Conservation (phyloP, 1,140 invertebrate genomes). For the Zophobas morio region DNA sequence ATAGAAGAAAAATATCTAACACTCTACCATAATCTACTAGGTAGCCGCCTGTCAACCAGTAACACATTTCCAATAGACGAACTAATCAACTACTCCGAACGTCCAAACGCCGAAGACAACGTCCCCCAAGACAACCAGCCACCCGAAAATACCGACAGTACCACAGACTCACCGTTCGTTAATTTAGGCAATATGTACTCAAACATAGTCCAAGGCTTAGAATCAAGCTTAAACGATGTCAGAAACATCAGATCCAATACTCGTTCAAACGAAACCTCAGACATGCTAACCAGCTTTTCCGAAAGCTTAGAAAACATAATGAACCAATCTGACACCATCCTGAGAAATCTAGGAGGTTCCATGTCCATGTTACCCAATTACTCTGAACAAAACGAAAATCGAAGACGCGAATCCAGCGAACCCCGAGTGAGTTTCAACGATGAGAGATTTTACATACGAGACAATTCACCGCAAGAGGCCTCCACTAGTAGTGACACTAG, state of each 20-base stretch:
- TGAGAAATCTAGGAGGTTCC: slow-evolving; percentile 62
- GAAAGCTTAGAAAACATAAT: slow-evolving; percentile 65
- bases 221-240: slow-evolving; percentile 63
- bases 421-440: slow-evolving; percentile 55
- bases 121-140: slow-evolving; percentile 5
- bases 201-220: slow-evolving; percentile 64
- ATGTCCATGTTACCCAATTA: slow-evolving; percentile 59
- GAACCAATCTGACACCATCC: slow-evolving; percentile 63
- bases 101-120: slow-evolving; percentile 59
- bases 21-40: background rate
- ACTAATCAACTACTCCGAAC: slow-evolving; percentile 65
- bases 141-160: slow-evolving; percentile 29
- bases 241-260: slow-evolving; percentile 58
- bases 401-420: slow-evolving; percentile 18
- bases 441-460: slow-evolving; percentile 60
- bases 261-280: slow-evolving; percentile 59
- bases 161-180: slow-evolving; percentile 56
- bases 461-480: slow-evolving; percentile 48
- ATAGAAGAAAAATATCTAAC: too few species aligned
- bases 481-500: slow-evolving; percentile 10
- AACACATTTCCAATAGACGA: slow-evolving; percentile 60
- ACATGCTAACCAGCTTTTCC: slow-evolving; percentile 64
- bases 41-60: background rate
- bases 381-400: slow-evolving; percentile 28
- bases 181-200: slow-evolving; percentile 62